Base-by-base conservation (phyloP, 2,113 vertebrate species). In the Eurypyga helias region DNA sequence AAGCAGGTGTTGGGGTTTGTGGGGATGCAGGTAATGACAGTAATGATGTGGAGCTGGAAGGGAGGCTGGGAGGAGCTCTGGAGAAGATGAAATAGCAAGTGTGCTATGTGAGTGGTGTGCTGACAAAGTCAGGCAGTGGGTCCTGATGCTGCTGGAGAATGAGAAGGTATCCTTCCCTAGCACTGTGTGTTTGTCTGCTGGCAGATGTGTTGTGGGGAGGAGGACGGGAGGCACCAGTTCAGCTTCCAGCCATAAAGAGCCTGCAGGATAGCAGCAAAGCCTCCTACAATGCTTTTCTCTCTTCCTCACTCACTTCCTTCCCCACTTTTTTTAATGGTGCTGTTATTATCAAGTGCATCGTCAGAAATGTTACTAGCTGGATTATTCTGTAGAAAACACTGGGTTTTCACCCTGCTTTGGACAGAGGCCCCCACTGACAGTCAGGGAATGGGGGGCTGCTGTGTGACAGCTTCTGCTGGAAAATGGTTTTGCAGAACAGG, bases 151-250 rank as follows among this genome's bases (percentile, higher is more conserved):
- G 21, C 49, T 46, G 23, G 45, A 21, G 60, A 73, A 41, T 18
- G 13, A 29, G 29, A 25, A 36, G 25, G 14, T 14, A 26, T 10
- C 29, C 1, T 12, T 41, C 17, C 18, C 13, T 13, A 25, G 26
- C 12, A 12, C 34, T 4, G 4, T 3, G 10, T 18, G 8, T 23
- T 38, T 3, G 1, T 45, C 10, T 0, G 6, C 28, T 1, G 0
- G 38, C 36, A 41, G 66, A 3, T 29, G 11, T 55, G 33, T 31
- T 20, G 5, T 15, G 7, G 34, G 41, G 25, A 60, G 20, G 62
- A 54, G 49, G 46, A 25, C 43, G 28, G 23, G 58, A 76, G 21
- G 48, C 43, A 58, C 29, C 48, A 10, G 9, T n/a, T 67, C 7
- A 43, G 4, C 29, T 92, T 36, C 57, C 36, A 90, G 46, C 26